Evolutionary conservation across 2,888 invertebrate genomes (phyloP).

Genomic region (Caenorhabditis sp.): DNA sequence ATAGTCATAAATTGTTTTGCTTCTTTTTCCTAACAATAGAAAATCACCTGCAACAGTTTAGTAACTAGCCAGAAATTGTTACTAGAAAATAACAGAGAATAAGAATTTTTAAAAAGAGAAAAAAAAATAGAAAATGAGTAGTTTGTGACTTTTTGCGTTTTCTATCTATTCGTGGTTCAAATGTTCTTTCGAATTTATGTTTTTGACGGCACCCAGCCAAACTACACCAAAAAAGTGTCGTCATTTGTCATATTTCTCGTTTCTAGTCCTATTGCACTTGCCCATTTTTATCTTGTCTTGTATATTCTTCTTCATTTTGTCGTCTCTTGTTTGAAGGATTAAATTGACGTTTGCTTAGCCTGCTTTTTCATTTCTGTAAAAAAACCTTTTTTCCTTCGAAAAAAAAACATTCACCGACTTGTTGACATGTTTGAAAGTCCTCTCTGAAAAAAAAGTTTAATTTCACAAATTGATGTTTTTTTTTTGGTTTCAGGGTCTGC

Average conservation of each 20-base stretch:
- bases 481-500: conserved; percentile 47
- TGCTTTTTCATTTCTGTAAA: background rate
- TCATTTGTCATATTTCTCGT: conserved; percentile 46
- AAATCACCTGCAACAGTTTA: too few species aligned
- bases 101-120: background rate
- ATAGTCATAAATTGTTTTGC: background rate
- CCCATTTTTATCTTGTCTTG: background rate
- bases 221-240: conserved; percentile 14
- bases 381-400: background rate
- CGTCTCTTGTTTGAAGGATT: background rate
- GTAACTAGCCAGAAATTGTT: too few species aligned
- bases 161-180: background rate
- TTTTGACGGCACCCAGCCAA: background rate
- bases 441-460: background rate
- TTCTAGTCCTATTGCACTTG: conserved; percentile 7
- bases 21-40: background rate
- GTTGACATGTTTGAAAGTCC: background rate
- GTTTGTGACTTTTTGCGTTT: background rate
- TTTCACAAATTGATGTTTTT: background rate
- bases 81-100: background rate
- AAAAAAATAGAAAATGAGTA: background rate
- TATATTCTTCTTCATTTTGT: background rate
- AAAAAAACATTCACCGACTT: background rate
- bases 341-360: background rate
- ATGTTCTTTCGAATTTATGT: background rate